Evolutionary conservation across 1,140 invertebrate species (phyloP).

Genomic region (Trichogramma pretiosum): DNA sequence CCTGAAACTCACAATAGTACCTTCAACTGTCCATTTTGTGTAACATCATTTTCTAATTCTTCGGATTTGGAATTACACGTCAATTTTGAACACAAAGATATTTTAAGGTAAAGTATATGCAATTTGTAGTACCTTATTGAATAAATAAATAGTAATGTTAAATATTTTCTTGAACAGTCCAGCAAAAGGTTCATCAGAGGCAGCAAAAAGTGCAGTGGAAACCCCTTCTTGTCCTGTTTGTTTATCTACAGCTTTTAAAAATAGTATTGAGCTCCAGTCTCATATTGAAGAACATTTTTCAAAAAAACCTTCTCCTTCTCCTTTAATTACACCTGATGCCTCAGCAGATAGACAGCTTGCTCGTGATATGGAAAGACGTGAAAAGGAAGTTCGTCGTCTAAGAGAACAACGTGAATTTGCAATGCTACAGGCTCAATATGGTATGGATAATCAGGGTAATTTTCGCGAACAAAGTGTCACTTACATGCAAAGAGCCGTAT

Average conservation of each 20-base stretch:
- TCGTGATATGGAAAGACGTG: conserved; percentile 53
- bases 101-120: conserved; percentile 49
- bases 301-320: conserved; percentile 43
- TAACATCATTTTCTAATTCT: conserved; percentile 60
- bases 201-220: conserved; percentile 32
- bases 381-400: conserved; percentile 61
- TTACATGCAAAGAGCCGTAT: conserved; percentile 75
- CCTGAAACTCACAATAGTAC: conserved; percentile 35
- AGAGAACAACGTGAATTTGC: conserved; percentile 75
- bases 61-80: conserved; percentile 78
- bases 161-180: no score
- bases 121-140: no score
- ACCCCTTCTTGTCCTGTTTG: conserved; percentile 49
- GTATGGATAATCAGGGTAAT: conserved; percentile 79
- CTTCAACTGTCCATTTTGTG: conserved; percentile 62
- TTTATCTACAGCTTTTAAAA: conserved; percentile 44
- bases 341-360: conserved; percentile 51
- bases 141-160: no score
- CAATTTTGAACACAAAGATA: conserved; percentile 72
- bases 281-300: conserved; percentile 66
- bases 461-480: conserved; percentile 73
- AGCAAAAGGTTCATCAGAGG: conserved; percentile 35
- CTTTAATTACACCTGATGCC: conserved; percentile 45
- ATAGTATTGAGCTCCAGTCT: conserved; percentile 48
- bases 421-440: conserved; percentile 71